These are phyloP conservation scores for Drosophila santomea DNA, from an alignment of 1,140 invertebrate genomes.

Conservation along the genomic window DNA sequence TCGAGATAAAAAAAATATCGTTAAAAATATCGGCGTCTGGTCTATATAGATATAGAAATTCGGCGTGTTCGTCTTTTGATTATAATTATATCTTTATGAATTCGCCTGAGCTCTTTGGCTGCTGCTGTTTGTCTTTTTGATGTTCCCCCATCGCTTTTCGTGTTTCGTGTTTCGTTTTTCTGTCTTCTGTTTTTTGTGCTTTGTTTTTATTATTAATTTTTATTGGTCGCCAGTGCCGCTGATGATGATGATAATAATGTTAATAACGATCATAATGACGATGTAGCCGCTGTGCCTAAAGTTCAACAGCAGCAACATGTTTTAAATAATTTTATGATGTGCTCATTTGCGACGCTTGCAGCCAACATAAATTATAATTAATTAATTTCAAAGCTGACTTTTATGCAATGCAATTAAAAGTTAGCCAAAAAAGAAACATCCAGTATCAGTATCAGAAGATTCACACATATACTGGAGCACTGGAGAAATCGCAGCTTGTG, in stretches of 20 bases:
- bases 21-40: not conserved
- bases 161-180: slow-evolving; percentile 10
- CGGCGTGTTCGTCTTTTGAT: not conserved
- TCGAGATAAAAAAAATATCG: not conserved
- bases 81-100: slow-evolving; percentile 41
- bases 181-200: not conserved
- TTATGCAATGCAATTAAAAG: slow-evolving; percentile 67
- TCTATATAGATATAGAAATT: slow-evolving; percentile 46
- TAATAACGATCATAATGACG: too few relatives aligned
- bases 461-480: not conserved
- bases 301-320: slow-evolving; percentile 55
- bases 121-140: slow-evolving; percentile 57
- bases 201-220: slow-evolving; percentile 55
- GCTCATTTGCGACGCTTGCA: slow-evolving; percentile 76
- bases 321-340: slow-evolving; percentile 77
- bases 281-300: slow-evolving; percentile 38
- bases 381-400: slow-evolving; percentile 78
- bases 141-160: slow-evolving; percentile 40
- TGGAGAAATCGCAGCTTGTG: slow-evolving; percentile 5
- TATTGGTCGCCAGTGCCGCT: slow-evolving; percentile 29
- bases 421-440: slow-evolving; percentile 3
- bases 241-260: slow-evolving; percentile 17
- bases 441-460: too few relatives aligned
- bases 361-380: slow-evolving; percentile 79
- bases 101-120: slow-evolving; percentile 40